phyloP scores from a whole-genome alignment of 2,113 vertebrate species.

The Equus przewalskii region DNA sequence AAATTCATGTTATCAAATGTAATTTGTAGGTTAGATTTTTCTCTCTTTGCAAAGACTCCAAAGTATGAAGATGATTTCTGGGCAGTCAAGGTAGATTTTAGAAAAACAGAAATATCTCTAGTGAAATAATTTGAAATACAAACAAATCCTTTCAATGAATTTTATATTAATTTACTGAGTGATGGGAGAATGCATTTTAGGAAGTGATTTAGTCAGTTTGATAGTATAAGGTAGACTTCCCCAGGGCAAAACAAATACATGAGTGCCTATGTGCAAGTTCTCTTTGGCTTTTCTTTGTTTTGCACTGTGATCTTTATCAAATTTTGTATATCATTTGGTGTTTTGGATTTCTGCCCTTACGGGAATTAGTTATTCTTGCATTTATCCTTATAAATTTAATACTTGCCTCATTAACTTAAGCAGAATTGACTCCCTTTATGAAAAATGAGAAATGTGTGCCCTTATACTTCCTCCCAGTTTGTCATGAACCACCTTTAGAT shows the following conservation, averaged over 20 bases:
- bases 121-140: background rate
- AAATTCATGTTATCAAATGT: constrained; percentile 12
- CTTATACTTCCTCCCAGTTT: background rate
- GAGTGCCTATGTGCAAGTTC: background rate
- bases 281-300: background rate
- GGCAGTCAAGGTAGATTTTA: background rate
- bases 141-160: background rate
- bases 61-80: background rate
- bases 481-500: background rate
- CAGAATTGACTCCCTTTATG: background rate
- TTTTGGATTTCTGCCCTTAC: background rate
- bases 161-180: background rate
- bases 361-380: background rate
- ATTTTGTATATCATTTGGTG: background rate
- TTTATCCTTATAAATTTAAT: background rate
- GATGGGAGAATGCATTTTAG: background rate
- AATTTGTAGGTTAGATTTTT: background rate
- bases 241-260: background rate
- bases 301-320: background rate
- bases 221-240: background rate
- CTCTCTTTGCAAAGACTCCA: background rate
- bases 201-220: background rate
- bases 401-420: background rate
- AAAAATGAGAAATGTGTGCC: background rate
- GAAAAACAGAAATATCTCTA: background rate